Evolutionary conservation across 2,113 vertebrate genomes (phyloP).

Genomic region (Lonchura striata): DNA sequence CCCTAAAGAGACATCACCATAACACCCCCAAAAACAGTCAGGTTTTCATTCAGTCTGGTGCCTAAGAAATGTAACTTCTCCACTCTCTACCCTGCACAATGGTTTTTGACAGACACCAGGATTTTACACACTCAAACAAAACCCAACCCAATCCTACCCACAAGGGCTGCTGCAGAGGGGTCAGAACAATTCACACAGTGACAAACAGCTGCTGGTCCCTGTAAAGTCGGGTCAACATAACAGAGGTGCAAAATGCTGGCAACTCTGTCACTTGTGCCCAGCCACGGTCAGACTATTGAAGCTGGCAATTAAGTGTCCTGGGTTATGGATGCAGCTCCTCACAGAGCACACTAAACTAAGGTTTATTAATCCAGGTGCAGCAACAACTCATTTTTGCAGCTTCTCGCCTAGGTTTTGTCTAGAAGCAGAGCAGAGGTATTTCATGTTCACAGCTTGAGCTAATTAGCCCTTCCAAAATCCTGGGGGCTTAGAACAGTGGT

Average conservation of each 20-base stretch:
- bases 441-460: neutral
- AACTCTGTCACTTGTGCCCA: neutral
- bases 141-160: neutral
- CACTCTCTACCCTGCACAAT: neutral
- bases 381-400: neutral
- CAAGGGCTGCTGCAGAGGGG: neutral
- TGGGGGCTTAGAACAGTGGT: neutral
- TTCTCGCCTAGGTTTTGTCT: neutral
- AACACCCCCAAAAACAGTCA: neutral
- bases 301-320: neutral
- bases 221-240: rapidly evolving
- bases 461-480: neutral
- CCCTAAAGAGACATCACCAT: neutral
- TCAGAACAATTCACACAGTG: neutral
- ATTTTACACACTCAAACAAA: neutral
- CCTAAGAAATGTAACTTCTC: neutral
- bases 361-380: neutral
- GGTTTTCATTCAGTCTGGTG: neutral
- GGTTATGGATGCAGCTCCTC: neutral
- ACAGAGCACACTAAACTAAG: neutral
- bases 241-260: neutral
- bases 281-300: neutral
- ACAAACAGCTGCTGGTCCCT: neutral
- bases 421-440: neutral
- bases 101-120: neutral